phyloP scores from a whole-genome alignment of 2,113 vertebrate species.

The Eira barbara region DNA sequence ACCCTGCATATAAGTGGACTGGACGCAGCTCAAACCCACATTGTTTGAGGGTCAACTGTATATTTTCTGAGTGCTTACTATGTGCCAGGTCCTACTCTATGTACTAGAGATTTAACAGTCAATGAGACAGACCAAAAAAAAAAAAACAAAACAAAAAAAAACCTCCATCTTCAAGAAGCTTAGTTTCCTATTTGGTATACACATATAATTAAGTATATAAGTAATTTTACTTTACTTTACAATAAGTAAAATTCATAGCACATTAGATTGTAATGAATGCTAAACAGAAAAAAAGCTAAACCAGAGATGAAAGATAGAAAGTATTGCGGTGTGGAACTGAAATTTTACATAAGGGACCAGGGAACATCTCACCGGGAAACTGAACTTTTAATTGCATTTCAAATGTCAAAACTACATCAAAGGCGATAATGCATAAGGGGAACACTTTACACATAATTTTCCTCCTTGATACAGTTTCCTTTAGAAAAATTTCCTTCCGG shows the following conservation, averaged over 20 bases:
- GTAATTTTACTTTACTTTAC: too few relatives aligned
- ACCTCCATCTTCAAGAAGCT: neutral
- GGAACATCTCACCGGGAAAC: neutral
- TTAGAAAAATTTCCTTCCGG: neutral
- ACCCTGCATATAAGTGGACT: neutral
- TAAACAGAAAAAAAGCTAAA: slow-evolving; percentile 10
- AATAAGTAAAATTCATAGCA: neutral
- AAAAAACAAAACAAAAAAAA: neutral
- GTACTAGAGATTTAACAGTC: neutral
- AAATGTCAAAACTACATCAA: slow-evolving; percentile 52
- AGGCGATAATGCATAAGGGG: neutral
- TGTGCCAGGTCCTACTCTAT: neutral
- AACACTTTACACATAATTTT: neutral
- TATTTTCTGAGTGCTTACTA: neutral
- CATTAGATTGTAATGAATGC: neutral
- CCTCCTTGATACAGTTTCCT: neutral
- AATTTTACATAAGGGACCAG: neutral
- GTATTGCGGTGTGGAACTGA: neutral
- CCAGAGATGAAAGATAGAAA: neutral
- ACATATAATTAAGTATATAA: neutral
- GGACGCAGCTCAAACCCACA: neutral
- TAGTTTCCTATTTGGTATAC: neutral
- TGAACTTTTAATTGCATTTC: slow-evolving; percentile 59
- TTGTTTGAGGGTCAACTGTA: neutral
- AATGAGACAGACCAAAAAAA: neutral